These are phyloP conservation scores for Eleutherodactylus coqui DNA, from an alignment of 2,797 vertebrate genomes.

Conservation along the genomic window DNA sequence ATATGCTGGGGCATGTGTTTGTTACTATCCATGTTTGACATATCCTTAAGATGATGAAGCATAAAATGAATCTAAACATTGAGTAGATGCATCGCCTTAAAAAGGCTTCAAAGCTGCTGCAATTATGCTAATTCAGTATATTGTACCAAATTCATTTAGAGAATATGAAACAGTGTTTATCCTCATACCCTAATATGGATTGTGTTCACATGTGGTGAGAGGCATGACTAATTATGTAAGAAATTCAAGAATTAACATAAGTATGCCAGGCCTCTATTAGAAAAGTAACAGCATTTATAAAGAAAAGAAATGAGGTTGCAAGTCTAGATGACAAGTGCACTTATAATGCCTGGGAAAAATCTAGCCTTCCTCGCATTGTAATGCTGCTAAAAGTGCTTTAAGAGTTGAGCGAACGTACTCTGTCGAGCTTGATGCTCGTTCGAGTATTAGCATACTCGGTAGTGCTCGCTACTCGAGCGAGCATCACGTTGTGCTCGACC, in stretches of 20 bases:
- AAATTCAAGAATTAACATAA: background rate
- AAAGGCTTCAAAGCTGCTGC: background rate
- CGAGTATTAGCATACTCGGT: too few species aligned
- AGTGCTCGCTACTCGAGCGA: too few species aligned
- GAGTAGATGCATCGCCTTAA: background rate
- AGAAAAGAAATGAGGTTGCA: background rate
- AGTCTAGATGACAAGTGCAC: conserved; percentile 2
- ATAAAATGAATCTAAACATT: background rate
- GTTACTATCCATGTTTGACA: too few species aligned
- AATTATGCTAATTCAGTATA: background rate
- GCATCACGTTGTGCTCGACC: too few species aligned
- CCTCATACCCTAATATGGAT: too few species aligned
- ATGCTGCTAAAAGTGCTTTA: background rate
- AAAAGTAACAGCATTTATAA: background rate
- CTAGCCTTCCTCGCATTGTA: background rate
- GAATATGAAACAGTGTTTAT: background rate
- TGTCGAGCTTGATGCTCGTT: too few species aligned
- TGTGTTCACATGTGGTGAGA: too few species aligned
- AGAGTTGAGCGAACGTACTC: too few species aligned
- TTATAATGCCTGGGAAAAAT: background rate
- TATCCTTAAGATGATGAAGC: too few species aligned
- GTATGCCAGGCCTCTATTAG: background rate
- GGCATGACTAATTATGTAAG: too few species aligned
- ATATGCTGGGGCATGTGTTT: too few species aligned
- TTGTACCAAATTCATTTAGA: background rate